Evolutionary conservation across 2,113 vertebrate species (phyloP).

Genomic region (Corydoras sp.): DNA sequence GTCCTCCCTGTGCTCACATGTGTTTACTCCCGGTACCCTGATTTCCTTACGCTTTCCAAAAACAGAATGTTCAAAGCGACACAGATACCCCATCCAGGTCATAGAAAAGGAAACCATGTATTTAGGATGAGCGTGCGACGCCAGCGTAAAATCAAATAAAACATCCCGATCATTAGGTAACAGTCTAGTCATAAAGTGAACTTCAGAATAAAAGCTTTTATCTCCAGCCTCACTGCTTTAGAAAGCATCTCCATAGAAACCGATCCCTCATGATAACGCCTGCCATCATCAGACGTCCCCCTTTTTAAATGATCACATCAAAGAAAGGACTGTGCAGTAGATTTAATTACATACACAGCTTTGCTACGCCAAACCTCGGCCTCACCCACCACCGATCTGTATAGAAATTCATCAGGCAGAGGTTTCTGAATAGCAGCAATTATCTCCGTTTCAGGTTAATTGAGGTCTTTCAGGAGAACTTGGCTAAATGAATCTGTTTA

Average conservation of each 20-base stretch:
- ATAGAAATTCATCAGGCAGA: not conserved
- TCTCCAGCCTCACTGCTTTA: conserved; percentile 5
- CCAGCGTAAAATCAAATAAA: too few species aligned
- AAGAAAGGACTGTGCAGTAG: not conserved
- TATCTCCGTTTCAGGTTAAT: conserved; percentile 4
- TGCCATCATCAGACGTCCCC: conserved; percentile 20
- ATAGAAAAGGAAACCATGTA: too few species aligned
- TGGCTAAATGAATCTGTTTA: not conserved
- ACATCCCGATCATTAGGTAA: too few species aligned
- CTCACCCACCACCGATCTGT: conserved; percentile 14
- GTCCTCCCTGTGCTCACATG: too few species aligned
- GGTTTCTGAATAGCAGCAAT: conserved; percentile 7
- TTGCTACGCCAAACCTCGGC: conserved; percentile 6
- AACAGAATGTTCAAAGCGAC: too few species aligned
- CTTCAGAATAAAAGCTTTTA: too few species aligned
- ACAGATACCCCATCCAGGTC: too few species aligned
- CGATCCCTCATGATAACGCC: conserved; percentile 9
- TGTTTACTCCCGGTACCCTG: too few species aligned
- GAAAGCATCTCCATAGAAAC: conserved; percentile 25
- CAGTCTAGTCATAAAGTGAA: too few species aligned
- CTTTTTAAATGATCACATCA: conserved; percentile 24
- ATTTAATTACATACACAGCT: conserved; percentile 26
- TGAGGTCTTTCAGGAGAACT: conserved; percentile 15
- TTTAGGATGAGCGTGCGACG: too few species aligned
- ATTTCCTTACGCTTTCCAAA: too few species aligned